Base-by-base conservation (phyloP, 2,888 invertebrate genomes). In the Scaeva pyrastri region DNA sequence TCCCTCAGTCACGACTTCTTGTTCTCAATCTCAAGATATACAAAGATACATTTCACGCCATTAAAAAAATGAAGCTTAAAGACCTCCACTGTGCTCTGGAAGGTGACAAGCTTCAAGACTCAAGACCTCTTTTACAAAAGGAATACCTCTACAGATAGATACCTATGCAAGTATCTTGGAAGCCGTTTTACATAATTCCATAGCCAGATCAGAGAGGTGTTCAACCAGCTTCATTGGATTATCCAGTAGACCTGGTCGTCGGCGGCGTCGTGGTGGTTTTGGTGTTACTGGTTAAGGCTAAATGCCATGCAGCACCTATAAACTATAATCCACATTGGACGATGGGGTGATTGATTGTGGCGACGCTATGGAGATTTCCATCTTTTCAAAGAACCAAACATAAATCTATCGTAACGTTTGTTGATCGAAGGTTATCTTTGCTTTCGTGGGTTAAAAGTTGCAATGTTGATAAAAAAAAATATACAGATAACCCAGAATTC, bases 261-360 rank as follows among this genome's bases (percentile, higher is more conserved):
- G 8, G 31, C 31, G 2, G 31, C 2, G 2, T 26, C 26, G 2
- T 31, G 8, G 31, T 31, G 31, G 1, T 0, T 21, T 21, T 73
- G 23, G 71, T 58, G 7, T 26, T 23, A 66, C 43, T 26, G 52
- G 60, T 8, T 39, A 26, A 58, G 56, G 76, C 73, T 85, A 76
- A 77, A 73, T 48, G 70, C 70, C 73, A 60, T 45, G 73, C 50
- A 73, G 78, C 74, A 79, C 50, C 62, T 48, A 52, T 50, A 60
- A 70, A 16, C 48, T 72, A 73, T 66, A 71, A 73, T 81, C 76
- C 82, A 82, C 81, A 52, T 77, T 72, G 77, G 56, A 74, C 77
- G 86, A 86, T 82, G 70, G 68, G 78, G 58, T 86, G 86, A 86
- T 86, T 86, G 86, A 86, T 86, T 86, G 74, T 56, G 86, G 82